Evolutionary conservation across 2,797 vertebrate genomes (phyloP).

Genomic region (Hapalemur alaotrensis): DNA sequence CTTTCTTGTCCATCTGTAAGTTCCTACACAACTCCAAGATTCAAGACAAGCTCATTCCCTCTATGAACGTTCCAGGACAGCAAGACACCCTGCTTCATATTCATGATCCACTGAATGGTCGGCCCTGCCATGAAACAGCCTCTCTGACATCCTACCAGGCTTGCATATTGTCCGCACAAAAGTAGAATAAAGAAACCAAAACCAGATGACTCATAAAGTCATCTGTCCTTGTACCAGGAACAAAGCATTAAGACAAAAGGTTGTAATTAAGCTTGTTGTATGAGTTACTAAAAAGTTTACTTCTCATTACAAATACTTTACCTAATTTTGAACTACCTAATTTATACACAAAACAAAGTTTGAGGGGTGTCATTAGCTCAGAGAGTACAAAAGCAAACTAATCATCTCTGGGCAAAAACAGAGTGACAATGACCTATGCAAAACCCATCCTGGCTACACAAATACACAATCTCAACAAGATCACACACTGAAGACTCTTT

Average conservation of each 20-base stretch:
- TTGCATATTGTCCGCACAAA: background rate
- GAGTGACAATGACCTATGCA: no score
- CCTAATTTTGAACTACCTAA: background rate
- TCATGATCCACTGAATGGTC: background rate
- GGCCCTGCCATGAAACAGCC: background rate
- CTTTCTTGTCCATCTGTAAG: background rate
- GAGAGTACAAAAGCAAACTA: background rate
- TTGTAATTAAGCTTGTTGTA: background rate
- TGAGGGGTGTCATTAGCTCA: background rate
- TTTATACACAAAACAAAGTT: background rate
- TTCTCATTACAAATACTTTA: background rate
- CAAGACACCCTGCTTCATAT: fast-evolving
- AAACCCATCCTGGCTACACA: background rate
- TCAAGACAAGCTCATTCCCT: background rate
- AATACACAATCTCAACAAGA: background rate
- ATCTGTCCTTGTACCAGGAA: background rate
- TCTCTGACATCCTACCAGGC: background rate
- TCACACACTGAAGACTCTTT: background rate
- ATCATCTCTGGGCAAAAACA: background rate
- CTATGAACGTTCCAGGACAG: background rate
- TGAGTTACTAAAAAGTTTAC: background rate
- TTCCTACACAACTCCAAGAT: background rate
- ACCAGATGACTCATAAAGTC: background rate
- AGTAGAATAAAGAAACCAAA: background rate
- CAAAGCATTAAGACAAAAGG: background rate